Conservation (phyloP, 2,113 vertebrate species). For the Odontesthes bonariensis region DNA sequence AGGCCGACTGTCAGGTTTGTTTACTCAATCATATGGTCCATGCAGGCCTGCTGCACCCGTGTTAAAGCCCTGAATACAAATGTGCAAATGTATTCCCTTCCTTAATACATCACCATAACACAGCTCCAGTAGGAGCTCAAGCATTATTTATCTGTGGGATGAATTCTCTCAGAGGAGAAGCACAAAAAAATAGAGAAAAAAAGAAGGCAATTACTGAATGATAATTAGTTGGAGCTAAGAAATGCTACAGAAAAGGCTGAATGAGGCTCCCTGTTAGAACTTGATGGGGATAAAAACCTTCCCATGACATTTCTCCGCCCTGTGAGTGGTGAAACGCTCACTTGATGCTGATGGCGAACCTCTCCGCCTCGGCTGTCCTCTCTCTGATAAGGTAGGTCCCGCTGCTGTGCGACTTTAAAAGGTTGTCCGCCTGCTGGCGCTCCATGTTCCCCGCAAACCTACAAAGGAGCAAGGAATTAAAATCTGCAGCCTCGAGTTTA, state of each 20-base stretch:
- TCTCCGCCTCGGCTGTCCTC: conserved; percentile 93
- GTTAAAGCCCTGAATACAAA: conserved; percentile 26
- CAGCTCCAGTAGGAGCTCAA: conserved; percentile 34
- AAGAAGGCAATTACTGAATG: conserved; percentile 56
- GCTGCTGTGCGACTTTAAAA: conserved; percentile 92
- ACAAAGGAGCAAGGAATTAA: conserved; percentile 16
- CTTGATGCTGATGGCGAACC: conserved; percentile 99
- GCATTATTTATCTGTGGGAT: conserved; percentile 13
- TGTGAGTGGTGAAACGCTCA: conserved; percentile 72
- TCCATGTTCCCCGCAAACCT: conserved; percentile 99
- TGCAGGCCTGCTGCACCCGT: conserved; percentile 26
- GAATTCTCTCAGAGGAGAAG: conserved; percentile 28
- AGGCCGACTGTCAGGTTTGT: conserved; percentile 10
- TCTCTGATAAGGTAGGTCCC: conserved; percentile 98
- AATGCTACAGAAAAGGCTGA: conserved; percentile 42
- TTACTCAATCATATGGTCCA: conserved; percentile 19
- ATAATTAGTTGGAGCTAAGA: conserved; percentile 57
- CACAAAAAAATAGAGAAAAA: conserved; percentile 16
- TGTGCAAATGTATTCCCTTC: conserved; percentile 20
- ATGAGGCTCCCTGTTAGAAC: conserved; percentile 25
- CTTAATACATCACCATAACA: conserved; percentile 14
- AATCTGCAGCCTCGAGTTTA: conserved; percentile 21
- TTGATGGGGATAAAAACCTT: conserved; percentile 35
- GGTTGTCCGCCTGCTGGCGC: conserved; percentile 95
- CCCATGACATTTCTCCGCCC: conserved; percentile 12